These are phyloP conservation scores for Drosophila busckii DNA, from an alignment of 1,140 invertebrate species.

Conservation along the genomic window DNA sequence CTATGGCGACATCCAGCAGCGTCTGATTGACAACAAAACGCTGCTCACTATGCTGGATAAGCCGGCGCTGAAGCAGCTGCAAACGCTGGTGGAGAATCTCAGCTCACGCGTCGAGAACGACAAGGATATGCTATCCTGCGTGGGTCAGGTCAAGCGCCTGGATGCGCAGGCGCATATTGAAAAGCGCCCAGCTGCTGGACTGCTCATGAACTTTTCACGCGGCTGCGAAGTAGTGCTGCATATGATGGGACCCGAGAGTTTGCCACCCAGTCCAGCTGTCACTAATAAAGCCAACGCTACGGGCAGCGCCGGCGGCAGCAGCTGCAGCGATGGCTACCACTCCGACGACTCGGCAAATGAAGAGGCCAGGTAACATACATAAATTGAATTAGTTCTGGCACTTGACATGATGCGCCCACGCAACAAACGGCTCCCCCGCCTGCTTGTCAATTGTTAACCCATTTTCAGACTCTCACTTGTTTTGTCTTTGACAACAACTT, in stretches of 20 bases:
- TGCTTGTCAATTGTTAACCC: constrained; percentile 39
- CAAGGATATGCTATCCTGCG: constrained; percentile 84
- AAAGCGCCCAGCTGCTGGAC: constrained; percentile 85
- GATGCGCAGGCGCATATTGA: constrained; percentile 81
- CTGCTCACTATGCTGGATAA: constrained; percentile 91
- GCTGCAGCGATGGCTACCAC: constrained; percentile 87
- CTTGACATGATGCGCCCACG: constrained; percentile 59
- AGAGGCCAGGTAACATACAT: constrained; percentile 80
- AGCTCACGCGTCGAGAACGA: constrained; percentile 84
- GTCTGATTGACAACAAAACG: constrained; percentile 95
- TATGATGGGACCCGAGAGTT: constrained; percentile 83
- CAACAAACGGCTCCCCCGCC: too few relatives aligned
- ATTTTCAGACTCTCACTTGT: constrained; percentile 25
- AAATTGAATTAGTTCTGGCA: constrained; percentile 13
- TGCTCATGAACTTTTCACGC: constrained; percentile 90
- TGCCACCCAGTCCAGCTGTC: constrained; percentile 36
- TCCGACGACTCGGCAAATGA: constrained; percentile 88
- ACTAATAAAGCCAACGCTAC: constrained; percentile 64
- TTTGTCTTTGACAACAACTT: constrained; percentile 9
- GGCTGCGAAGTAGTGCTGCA: constrained; percentile 89
- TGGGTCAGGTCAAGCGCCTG: constrained; percentile 82
- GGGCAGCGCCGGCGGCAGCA: constrained; percentile 81
- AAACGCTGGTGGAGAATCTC: constrained; percentile 81
- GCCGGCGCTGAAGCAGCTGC: constrained; percentile 81
- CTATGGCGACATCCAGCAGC: constrained; percentile 89